Evolutionary conservation across 2,113 vertebrate genomes (phyloP).

Genomic region (Anhinga rufa): DNA sequence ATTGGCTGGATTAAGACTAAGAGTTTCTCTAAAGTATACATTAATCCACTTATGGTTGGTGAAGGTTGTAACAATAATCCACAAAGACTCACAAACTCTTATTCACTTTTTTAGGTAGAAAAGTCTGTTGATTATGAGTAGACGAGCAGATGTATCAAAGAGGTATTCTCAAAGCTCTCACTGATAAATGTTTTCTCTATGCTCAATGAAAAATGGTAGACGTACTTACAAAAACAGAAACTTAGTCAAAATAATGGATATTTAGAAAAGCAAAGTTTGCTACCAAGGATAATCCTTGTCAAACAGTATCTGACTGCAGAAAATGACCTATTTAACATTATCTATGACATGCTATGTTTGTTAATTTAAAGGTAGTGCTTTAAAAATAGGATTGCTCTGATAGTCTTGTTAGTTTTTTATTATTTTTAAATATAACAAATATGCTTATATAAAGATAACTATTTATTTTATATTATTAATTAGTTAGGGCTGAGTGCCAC

Average conservation of each 20-base stretch:
- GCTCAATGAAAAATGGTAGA: not conserved
- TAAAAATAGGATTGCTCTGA: not conserved
- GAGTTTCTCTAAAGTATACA: not conserved
- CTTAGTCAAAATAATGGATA: not conserved
- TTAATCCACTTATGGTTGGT: not conserved
- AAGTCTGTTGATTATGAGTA: not conserved
- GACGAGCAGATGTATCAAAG: not conserved
- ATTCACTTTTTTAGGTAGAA: not conserved
- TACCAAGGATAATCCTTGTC: not conserved
- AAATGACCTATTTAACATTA: not conserved
- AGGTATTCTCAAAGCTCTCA: not conserved
- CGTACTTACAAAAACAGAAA: not conserved
- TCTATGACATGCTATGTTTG: not conserved
- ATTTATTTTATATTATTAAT: not conserved
- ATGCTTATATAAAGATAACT: no score
- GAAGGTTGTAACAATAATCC: not conserved
- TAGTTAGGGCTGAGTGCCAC: not conserved
- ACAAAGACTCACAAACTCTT: not conserved
- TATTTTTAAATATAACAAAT: not conserved
- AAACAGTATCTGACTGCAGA: not conserved
- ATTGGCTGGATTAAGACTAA: not conserved
- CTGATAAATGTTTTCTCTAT: not conserved
- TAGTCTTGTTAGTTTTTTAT: no score
- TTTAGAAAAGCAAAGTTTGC: not conserved
- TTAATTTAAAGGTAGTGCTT: not conserved